Evolutionary conservation across 2,888 invertebrate genomes (phyloP), one percentile per base, ranked within the genome.

Genomic region (Neocrepidodera transversa): DNA sequence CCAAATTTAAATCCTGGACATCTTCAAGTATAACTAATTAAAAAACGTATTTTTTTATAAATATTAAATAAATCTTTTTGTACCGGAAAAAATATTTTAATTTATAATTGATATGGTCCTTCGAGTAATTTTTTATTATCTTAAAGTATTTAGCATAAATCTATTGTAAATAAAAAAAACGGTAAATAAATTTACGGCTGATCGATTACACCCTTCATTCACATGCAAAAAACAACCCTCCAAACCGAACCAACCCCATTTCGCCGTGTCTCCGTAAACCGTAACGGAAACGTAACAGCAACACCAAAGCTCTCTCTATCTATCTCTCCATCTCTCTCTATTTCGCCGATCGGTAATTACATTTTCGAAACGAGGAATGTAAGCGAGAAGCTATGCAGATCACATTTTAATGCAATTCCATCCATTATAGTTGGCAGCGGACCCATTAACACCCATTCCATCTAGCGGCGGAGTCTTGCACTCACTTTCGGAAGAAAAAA

Each of bases 371-470:
- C 71, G 70, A 69, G 70, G 71, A 74, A 74, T 76, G 75, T 77
- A 76, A 75, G 69, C 78, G 76, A 74, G 54, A 54, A 35, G 76
- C 79, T 79, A 79, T 80, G 80, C 80, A 80, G 80, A 80, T 81
- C 81, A 79, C 80, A 80, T 80, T 81, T 80, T 81, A 80, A 80
- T 80, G 80, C 80, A 80, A 80, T 81, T 80, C 80, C 79, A 80
- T 80, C 80, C 81, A 80, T 80, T 81, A 80, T 80, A 78, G 54
- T n/a, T 54, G 54, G 54, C 54, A 54, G 54, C 36, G 45, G 54
- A 45, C 54, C 54, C 54, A 54, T 80, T 80, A 80, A 77, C 79
- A 76, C 79, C 76, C 74, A 72, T 76, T 74, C 74, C 76, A 72
- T 76, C 78, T 30, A 76, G 76, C 77, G 76, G 75, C 74, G 74